Conservation (phyloP, 2,113 vertebrate genomes). For the Forbesichthys agassizii region DNA sequence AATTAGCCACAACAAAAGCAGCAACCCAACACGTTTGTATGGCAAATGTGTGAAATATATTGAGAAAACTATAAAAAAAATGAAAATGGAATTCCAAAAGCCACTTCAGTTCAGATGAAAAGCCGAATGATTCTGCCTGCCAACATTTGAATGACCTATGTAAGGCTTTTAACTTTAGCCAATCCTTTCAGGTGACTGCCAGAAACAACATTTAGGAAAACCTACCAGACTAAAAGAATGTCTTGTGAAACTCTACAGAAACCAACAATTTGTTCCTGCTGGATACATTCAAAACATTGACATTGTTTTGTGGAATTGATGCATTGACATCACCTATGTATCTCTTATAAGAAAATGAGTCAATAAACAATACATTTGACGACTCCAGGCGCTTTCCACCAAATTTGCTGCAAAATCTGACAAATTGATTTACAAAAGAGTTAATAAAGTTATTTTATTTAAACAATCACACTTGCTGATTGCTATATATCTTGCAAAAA, state of each 20-base stretch:
- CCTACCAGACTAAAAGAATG: slow-evolving; percentile 35
- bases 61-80: slow-evolving; percentile 9
- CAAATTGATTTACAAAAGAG: too few relatives aligned
- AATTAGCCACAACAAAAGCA: slow-evolving; percentile 20
- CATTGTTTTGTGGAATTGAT: not conserved
- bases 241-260: slow-evolving; percentile 37
- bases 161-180: slow-evolving; percentile 26
- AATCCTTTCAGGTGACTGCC: slow-evolving; percentile 31
- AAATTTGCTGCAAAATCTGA: not conserved
- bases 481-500: too few relatives aligned
- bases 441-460: too few relatives aligned
- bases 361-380: too few relatives aligned
- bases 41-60: not conserved
- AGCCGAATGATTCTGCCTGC: slow-evolving; percentile 14
- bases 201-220: slow-evolving; percentile 48
- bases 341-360: not conserved
- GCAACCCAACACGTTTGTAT: not conserved
- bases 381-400: too few relatives aligned
- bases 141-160: slow-evolving; percentile 19
- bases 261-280: slow-evolving; percentile 1
- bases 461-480: too few relatives aligned
- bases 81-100: slow-evolving; percentile 10
- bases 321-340: not conserved
- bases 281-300: slow-evolving; percentile 23
- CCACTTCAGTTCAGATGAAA: slow-evolving; percentile 11